phyloP scores from a whole-genome alignment of 2,113 vertebrate species.

The Lampris megalopsis region DNA sequence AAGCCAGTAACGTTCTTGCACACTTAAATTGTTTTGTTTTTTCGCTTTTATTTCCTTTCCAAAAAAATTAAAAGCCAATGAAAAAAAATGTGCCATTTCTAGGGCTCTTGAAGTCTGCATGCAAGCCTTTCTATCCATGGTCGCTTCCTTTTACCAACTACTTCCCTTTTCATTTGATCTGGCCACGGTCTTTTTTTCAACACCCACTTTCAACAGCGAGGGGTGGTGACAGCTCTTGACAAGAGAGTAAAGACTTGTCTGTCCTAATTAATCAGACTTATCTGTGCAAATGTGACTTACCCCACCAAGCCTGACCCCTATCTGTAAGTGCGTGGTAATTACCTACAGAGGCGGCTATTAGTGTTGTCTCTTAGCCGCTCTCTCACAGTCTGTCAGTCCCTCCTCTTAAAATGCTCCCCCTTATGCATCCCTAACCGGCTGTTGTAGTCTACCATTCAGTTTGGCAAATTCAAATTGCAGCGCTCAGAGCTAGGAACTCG shows the following conservation, averaged over 20 bases:
- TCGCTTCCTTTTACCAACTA: background rate
- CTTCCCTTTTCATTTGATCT: constrained; percentile 35
- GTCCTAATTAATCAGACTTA: constrained; percentile 40
- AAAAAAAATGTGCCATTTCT: too few species aligned
- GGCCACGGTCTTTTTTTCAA: constrained; percentile 14
- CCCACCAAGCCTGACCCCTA: constrained; percentile 38
- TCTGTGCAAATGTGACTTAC: constrained; percentile 49
- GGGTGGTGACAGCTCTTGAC: constrained; percentile 47
- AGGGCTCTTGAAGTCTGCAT: background rate
- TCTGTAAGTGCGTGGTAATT: constrained; percentile 60
- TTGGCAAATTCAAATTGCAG: background rate
- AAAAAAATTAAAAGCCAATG: too few species aligned
- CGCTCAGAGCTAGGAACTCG: too few species aligned
- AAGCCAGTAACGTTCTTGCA: too few species aligned
- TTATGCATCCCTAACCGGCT: constrained; percentile 11
- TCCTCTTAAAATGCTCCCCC: constrained; percentile 33
- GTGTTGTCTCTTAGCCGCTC: constrained; percentile 32
- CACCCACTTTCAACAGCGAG: constrained; percentile 33
- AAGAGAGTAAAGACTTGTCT: constrained; percentile 39
- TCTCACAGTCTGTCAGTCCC: constrained; percentile 12
- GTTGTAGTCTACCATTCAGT: background rate
- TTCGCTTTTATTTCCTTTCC: too few species aligned
- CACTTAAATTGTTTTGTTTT: too few species aligned
- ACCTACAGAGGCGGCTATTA: constrained; percentile 54
- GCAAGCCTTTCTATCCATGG: background rate